A percentile compares a stretch with the other conserved stretches of the same genome.
These are phyloP conservation scores for Pteropus rufus DNA, from an alignment of 2,797 vertebrate species.

Conservation along the genomic window DNA sequence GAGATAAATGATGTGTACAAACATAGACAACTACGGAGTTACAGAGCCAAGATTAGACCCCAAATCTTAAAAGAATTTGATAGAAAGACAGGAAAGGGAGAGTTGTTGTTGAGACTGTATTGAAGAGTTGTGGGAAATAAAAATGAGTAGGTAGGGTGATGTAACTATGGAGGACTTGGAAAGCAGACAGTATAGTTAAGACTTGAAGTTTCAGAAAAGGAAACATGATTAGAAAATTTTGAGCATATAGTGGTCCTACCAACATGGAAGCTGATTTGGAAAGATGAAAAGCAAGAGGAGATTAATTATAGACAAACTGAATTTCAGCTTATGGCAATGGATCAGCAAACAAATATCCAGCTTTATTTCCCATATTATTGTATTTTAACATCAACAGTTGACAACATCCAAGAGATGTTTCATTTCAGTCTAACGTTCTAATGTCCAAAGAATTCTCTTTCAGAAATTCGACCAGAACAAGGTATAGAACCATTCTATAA, in stretches of 20 bases:
- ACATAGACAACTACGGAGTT: neutral
- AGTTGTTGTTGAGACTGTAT: neutral
- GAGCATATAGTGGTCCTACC: neutral
- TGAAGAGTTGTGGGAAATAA: neutral
- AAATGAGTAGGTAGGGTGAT: neutral
- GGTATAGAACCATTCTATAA: neutral
- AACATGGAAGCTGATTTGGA: neutral
- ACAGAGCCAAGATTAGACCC: neutral
- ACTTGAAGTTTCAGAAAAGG: neutral
- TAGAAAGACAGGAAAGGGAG: neutral
- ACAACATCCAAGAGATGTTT: neutral
- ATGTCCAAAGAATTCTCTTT: neutral
- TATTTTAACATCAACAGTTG: neutral
- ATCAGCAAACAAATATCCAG: neutral
- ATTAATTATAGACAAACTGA: neutral
- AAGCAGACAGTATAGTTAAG: neutral
- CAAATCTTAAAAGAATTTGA: neutral
- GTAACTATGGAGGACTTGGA: neutral
- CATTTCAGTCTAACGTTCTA: neutral
- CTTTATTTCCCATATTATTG: neutral
- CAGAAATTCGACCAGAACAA: neutral
- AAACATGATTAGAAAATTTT: neutral
- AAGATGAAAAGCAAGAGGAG: neutral
- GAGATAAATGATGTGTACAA: neutral
- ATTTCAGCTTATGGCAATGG: neutral